Conservation (phyloP, 2,888 invertebrate species). For the Enchytraeus crypticus region DNA sequence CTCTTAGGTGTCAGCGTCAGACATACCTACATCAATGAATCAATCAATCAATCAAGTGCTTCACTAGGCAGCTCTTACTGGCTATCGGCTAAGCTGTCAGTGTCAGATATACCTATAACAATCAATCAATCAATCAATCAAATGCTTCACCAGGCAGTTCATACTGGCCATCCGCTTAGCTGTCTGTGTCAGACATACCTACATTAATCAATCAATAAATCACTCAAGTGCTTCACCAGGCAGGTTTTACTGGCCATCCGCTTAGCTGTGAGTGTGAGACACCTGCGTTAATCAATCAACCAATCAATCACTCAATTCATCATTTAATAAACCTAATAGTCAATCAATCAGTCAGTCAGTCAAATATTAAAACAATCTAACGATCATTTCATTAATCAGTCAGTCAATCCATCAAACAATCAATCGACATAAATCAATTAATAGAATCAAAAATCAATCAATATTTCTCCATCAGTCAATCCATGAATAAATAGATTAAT, state of each 20-base stretch:
- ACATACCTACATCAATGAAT: conserved; percentile 65
- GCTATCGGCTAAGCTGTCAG: too few species aligned
- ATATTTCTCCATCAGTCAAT: too few species aligned
- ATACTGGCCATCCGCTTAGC: conserved; percentile 99
- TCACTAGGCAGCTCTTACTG: too few species aligned
- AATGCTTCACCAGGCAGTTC: conserved; percentile 97
- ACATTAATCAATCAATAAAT: conserved; percentile 88
- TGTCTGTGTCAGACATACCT: conserved; percentile 85
- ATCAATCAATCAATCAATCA: too few species aligned
- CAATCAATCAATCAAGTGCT: too few species aligned
- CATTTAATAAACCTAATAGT: conserved; percentile 75
- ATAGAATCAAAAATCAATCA: too few species aligned
- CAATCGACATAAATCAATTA: too few species aligned
- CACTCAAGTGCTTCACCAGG: conserved; percentile 96
- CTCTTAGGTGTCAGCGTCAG: conserved; percentile 95
- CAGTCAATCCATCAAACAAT: too few species aligned
- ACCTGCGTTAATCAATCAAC: conserved; percentile 48
- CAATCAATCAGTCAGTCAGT: conserved; percentile 96
- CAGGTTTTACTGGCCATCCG: conserved; percentile 99
- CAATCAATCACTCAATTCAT: conserved; percentile 89
- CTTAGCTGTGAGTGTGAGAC: conserved; percentile 93
- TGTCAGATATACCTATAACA: too few species aligned
- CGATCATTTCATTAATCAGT: too few species aligned
- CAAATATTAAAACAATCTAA: too few species aligned
- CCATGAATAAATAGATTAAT: too few species aligned